Conservation (phyloP, 2,888 invertebrate genomes). For the Lepidocyrtinus sp. region DNA sequence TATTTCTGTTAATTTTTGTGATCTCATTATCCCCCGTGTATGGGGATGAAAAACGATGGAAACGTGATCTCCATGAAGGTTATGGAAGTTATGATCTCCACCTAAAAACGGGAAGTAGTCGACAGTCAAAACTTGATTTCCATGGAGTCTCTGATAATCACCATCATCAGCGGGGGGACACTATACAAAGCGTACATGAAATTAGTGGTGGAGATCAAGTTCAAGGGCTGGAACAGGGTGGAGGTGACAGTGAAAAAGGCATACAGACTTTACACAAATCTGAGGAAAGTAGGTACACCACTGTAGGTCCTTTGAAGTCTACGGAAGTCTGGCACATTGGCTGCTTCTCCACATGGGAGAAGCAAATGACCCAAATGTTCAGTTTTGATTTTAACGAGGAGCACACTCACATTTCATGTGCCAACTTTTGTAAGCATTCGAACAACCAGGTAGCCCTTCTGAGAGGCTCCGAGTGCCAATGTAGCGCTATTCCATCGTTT, state of each 20-base stretch:
- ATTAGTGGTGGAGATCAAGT: not conserved
- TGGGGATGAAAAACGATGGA: not conserved
- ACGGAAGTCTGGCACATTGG: constrained; percentile 17
- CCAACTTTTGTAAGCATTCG: not conserved
- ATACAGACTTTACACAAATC: not conserved
- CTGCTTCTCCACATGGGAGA: constrained; percentile 38
- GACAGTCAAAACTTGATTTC: constrained; percentile 8
- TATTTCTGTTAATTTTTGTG: not conserved
- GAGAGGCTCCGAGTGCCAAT: constrained; percentile 52
- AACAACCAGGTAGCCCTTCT: constrained; percentile 38
- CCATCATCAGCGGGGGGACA: constrained; percentile 13
- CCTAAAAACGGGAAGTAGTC: constrained; percentile 13
- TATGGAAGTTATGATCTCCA: constrained; percentile 22
- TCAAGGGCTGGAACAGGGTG: not conserved
- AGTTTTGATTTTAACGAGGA: not conserved
- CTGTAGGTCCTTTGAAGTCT: not conserved
- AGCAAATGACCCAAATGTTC: not conserved
- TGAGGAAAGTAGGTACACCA: not conserved
- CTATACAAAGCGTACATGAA: not conserved
- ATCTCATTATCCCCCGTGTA: not conserved
- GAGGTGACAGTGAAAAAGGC: not conserved
- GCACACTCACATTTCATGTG: constrained; percentile 9
- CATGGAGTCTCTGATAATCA: constrained; percentile 13
- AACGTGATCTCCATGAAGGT: constrained; percentile 23
- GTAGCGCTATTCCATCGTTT: constrained; percentile 30